These are phyloP conservation scores for Brachionus koreanus DNA, from an alignment of 1,140 invertebrate genomes.

Conservation along the genomic window DNA sequence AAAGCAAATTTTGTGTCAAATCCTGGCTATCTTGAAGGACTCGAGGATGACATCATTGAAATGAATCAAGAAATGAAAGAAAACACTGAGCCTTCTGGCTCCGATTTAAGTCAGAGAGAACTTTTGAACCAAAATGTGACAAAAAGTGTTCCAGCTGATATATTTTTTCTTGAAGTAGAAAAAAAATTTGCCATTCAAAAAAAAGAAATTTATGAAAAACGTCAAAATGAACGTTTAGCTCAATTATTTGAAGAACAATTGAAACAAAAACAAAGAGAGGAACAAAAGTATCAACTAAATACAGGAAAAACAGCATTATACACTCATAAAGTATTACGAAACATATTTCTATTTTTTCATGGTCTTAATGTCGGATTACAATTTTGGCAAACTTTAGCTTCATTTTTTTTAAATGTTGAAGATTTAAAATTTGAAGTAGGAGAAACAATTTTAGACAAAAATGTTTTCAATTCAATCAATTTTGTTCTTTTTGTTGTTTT, in stretches of 20 bases:
- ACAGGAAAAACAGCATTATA: constrained; percentile 14
- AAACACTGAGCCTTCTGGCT: neutral
- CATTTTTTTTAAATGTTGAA: neutral
- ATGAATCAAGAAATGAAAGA: constrained; percentile 15
- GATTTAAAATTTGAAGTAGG: constrained; percentile 4
- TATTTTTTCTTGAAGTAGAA: constrained; percentile 30
- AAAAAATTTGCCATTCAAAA: constrained; percentile 29
- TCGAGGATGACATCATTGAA: constrained; percentile 39
- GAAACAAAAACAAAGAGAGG: constrained; percentile 39
- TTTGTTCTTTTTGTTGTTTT: constrained; percentile 7
- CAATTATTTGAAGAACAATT: constrained; percentile 17
- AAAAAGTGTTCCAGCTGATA: constrained; percentile 41
- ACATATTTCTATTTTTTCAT: constrained; percentile 25
- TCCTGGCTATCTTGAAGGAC: constrained; percentile 5
- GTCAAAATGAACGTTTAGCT: constrained; percentile 9
- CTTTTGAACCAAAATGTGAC: neutral
- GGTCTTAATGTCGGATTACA: constrained; percentile 30
- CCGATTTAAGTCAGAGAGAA: constrained; percentile 36
- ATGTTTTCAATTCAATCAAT: neutral
- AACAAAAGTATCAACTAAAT: constrained; percentile 19
- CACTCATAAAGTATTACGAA: constrained; percentile 11
- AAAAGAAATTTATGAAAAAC: constrained; percentile 25
- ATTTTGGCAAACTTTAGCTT: neutral
- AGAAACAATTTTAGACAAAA: neutral
- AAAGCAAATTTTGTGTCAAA: neutral